These are phyloP conservation scores for Anseranas semipalmata DNA, from an alignment of 2,113 vertebrate genomes.

Conservation along the genomic window DNA sequence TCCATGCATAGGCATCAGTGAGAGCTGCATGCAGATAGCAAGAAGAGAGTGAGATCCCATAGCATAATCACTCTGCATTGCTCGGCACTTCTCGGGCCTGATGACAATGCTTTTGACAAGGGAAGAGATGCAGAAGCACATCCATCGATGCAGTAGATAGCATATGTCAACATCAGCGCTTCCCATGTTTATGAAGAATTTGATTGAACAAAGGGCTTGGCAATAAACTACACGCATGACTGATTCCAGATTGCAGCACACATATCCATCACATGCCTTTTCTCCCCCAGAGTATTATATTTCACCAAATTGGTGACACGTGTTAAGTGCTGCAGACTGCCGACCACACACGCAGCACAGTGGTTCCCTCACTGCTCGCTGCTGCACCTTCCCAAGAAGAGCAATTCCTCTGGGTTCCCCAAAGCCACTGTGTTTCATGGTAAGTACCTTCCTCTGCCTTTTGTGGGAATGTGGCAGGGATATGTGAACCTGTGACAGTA, in stretches of 20 bases:
- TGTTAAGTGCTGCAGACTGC: background rate
- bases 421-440: background rate
- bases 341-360: background rate
- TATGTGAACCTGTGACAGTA: conserved; percentile 68
- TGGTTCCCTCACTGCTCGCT: background rate
- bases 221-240: background rate
- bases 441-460: background rate
- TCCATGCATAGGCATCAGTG: fast-evolving
- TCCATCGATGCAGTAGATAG: background rate
- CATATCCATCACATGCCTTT: background rate
- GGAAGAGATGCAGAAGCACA: conserved; percentile 1
- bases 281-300: background rate
- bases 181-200: background rate
- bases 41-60: background rate
- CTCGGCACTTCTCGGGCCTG: background rate
- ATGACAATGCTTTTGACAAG: background rate
- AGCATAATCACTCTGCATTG: background rate
- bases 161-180: background rate
- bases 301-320: background rate
- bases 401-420: background rate
- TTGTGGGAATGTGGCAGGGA: conserved; percentile 34
- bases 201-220: background rate
- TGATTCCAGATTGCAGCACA: background rate
- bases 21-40: background rate
- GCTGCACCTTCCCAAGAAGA: background rate